Conservation (phyloP, 2,888 invertebrate species). For the Hofmannophila pseudospretella region DNA sequence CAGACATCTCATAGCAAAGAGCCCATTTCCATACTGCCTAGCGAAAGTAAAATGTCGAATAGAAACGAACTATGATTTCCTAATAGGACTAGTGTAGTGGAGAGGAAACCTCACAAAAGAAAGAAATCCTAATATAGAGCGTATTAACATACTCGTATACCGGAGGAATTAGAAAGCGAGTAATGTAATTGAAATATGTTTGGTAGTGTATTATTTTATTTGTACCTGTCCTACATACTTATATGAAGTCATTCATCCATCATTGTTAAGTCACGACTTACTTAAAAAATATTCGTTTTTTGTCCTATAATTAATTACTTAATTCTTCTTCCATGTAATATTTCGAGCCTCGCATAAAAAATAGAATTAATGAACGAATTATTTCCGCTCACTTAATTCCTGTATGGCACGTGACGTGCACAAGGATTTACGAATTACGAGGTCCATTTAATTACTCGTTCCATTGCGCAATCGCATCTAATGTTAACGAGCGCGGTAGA, state of each 20-base stretch:
- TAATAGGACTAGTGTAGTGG: conserved; percentile 34
- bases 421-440: conserved; percentile 19
- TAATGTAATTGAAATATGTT: conserved; percentile 30
- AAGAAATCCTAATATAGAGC: conserved; percentile 32
- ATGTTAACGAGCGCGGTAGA: conserved; percentile 20
- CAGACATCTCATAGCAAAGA: not conserved
- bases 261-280: not conserved
- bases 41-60: conserved; percentile 40
- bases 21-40: conserved; percentile 9
- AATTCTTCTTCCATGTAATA: not conserved
- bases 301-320: conserved; percentile 1
- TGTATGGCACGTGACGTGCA: conserved; percentile 20
- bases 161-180: conserved; percentile 21
- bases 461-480: conserved; percentile 23
- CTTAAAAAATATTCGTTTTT: conserved; percentile 2
- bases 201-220: too few relatives aligned
- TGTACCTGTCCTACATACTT: too few relatives aligned
- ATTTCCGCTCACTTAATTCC: conserved; percentile 21
- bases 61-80: conserved; percentile 24
- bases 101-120: conserved; percentile 30
- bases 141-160: conserved; percentile 40
- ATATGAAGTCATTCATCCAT: not conserved
- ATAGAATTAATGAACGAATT: conserved; percentile 9
- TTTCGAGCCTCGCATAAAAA: not conserved
- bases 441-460: conserved; percentile 28